Evolutionary conservation across 1,140 invertebrate species (phyloP), one percentile per base, ranked within the genome.

Genomic region (Camponotus vicinus): DNA sequence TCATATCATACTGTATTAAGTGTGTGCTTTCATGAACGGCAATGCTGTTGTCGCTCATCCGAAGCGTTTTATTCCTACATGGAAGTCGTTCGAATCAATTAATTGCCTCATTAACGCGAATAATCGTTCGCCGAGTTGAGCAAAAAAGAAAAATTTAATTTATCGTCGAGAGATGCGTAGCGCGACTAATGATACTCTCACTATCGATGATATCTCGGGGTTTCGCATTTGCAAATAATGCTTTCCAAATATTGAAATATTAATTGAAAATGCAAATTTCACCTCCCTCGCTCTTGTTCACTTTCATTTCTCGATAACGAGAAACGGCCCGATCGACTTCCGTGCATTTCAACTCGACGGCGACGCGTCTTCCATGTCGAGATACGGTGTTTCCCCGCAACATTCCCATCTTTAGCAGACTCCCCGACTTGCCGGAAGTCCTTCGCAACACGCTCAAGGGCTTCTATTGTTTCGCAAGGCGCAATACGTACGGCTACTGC

Each of bases 1-100:
- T 71, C 88, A 27, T 40, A 83, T 83, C 40, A 61, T 83, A 67
- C 64, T 55, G 21, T 69, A 85, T 89, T 85, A 79, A 87, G 89
- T 66, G 27, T 8, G 27, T 5, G 59, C 63, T 37, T 42, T 52
- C 11, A 67, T 27, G 34, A 1, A 76, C 57, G 37, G 13, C 61
- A n/a, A 67, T 37, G 63, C 42, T 27, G 77, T 80, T 69, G 27
- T 61, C 27, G 79, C 27, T 27, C 34, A 42, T 57, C 21, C 32
- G 9, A 7, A 82, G 78, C 78, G 40, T 59, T n/a, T 57, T 45
- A n/a, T 61, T 32, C 32, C 34, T 49, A 45, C 55, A 7, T 83
- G 69, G 37, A 61, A 75, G 49, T 34, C 79, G 49, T 49, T 83
- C n/a, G 34, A 73, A 75, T 61, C 69, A 83, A 83, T 75, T 83